phyloP scores from a whole-genome alignment of 2,113 vertebrate genomes.

The Psilopsiagon aymara region DNA sequence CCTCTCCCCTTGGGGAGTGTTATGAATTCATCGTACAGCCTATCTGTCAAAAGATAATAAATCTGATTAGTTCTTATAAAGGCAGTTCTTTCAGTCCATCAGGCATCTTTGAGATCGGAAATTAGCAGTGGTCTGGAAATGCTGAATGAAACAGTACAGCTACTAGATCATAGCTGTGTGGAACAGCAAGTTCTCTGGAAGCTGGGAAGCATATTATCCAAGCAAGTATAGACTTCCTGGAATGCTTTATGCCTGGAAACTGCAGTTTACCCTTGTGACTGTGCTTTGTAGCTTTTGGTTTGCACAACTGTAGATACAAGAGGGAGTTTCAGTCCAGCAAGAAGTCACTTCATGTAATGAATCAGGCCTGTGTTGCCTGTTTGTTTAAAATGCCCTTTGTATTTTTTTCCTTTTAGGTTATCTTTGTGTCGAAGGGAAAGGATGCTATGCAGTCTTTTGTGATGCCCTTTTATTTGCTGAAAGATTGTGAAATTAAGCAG shows the following conservation, averaged over 20 bases:
- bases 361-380: background rate
- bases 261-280: background rate
- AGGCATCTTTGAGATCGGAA: background rate
- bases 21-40: background rate
- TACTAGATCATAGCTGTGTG: background rate
- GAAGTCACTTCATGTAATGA: background rate
- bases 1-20: background rate
- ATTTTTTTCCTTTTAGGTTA: constrained; percentile 79
- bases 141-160: background rate
- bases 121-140: background rate
- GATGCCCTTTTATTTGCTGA: constrained; percentile 98
- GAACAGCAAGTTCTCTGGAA: background rate
- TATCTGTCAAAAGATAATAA: constrained; percentile 25
- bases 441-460: constrained; percentile 93
- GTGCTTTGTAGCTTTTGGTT: background rate
- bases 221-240: background rate
- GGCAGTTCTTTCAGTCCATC: background rate
- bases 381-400: background rate
- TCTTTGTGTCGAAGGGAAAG: constrained; percentile 91
- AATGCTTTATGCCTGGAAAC: background rate
- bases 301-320: background rate
- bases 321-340: background rate
- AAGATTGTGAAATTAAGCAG: constrained; percentile 96
- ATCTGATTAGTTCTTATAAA: background rate
- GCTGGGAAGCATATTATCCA: background rate